Evolutionary conservation across 2,797 vertebrate species (phyloP).

Genomic region (Enteromius afrohamiltoni): DNA sequence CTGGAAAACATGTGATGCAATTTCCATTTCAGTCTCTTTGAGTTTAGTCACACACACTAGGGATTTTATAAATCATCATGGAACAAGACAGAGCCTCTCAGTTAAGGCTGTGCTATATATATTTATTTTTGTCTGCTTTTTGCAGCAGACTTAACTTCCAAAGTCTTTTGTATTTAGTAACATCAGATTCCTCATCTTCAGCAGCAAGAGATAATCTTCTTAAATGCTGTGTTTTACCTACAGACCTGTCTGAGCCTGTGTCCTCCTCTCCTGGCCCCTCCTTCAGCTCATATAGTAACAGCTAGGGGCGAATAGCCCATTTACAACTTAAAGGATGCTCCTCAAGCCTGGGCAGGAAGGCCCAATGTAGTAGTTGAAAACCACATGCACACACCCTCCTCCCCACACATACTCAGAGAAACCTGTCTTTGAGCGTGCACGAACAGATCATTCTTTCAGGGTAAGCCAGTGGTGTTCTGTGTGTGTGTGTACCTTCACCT

Average conservation of each 20-base stretch:
- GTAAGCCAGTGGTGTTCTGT: conserved; percentile 58
- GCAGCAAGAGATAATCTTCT: conserved; percentile 45
- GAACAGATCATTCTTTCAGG: conserved; percentile 78
- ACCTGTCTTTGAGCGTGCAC: conserved; percentile 68
- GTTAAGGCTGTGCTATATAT: conserved; percentile 15
- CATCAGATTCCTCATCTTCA: conserved; percentile 41
- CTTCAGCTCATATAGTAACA: conserved; percentile 58
- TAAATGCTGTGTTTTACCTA: conserved; percentile 64
- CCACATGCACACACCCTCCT: conserved; percentile 41
- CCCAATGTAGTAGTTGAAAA: conserved; percentile 53
- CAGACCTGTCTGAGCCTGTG: conserved; percentile 70
- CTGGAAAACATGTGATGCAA: conserved; percentile 34
- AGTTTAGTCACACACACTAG: background rate
- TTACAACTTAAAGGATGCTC: conserved; percentile 66
- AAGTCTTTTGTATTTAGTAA: conserved; percentile 28
- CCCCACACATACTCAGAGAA: conserved; percentile 59
- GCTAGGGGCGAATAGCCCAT: conserved; percentile 65
- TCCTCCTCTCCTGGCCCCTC: conserved; percentile 13
- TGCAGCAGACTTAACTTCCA: background rate
- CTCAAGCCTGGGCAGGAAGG: conserved; percentile 66
- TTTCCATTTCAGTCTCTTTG: conserved; percentile 29
- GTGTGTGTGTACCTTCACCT: conserved; percentile 70
- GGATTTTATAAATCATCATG: conserved; percentile 21
- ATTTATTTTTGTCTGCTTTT: background rate
- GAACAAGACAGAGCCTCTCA: conserved; percentile 20